Base-by-base conservation (phyloP, 2,113 vertebrate genomes). In the Spizaetus ornatus region DNA sequence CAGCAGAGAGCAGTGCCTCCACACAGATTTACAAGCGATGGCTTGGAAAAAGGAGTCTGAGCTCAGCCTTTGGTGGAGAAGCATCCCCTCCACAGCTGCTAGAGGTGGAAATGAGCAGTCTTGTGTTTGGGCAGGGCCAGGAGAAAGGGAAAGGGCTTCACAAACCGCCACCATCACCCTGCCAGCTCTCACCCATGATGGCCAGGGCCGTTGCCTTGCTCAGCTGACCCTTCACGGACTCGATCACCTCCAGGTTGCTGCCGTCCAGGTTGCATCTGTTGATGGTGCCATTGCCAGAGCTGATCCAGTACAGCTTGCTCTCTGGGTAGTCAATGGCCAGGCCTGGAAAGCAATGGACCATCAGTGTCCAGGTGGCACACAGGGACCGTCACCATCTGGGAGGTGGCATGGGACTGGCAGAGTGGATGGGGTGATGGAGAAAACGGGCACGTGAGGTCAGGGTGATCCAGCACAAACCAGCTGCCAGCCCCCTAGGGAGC, bases 301-400 rank as follows among this genome's bases (percentile, higher is more conserved):
- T 99, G 98, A 99, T 98, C 99, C 99, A 99, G 97, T 99, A 99
- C 20, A 99, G 97, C 59, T 99, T 99, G 96, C 98, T 98, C 53
- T 98, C 98, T 0, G 98, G 97, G 96, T 98, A 99, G 97, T 99
- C 99, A 11, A 99, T 99, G 16, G 99, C 99, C 89, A 99, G 97
- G 27, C 99, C 99, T 99, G 92, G 40, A 59, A 88, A 72, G 55
- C 18, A 45, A 20, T 10, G 67, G 56, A 47, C 47, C 0, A 2
- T 83, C 76, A 27, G 36, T 2, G 2, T 1, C 3, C 8, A 8
- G 36, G 40, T 4, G 17, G 40, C 62, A 38, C 0, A 0, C 3
- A 7, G 58, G 47, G 61, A 61, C 17, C 0, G 1, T 14, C 48
- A 26, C 34, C 8, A 16, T 1, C 2, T 0, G 1, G 74, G 86